A percentile compares a stretch with the other conserved stretches of the same genome.
These are phyloP conservation scores for Andrena trimmerana DNA, from an alignment of 2,888 invertebrate genomes.

Conservation along the genomic window DNA sequence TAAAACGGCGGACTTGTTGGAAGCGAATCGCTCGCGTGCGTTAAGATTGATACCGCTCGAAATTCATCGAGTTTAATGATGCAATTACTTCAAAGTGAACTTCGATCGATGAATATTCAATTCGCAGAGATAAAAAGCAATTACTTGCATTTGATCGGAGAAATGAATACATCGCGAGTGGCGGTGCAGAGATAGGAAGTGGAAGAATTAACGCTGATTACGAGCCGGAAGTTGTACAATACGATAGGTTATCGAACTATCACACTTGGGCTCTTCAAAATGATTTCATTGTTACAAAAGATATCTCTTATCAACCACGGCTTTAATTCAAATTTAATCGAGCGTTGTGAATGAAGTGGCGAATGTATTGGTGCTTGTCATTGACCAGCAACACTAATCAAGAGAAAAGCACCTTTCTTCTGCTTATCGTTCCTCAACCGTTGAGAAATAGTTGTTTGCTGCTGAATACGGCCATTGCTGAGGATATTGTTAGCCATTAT, in stretches of 20 bases:
- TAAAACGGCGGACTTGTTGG: not conserved
- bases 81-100: no score
- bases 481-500: slow-evolving; percentile 79
- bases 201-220: not conserved
- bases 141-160: no score
- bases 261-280: no score
- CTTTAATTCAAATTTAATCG: not conserved
- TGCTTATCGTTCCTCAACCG: slow-evolving; percentile 73
- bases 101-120: no score
- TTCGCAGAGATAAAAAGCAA: no score
- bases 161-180: no score
- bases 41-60: not conserved
- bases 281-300: not conserved
- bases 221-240: not conserved
- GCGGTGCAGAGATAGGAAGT: not conserved
- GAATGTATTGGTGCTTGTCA: not conserved
- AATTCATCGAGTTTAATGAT: not conserved
- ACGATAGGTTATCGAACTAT: not conserved
- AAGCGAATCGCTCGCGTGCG: not conserved
- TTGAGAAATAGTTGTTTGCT: slow-evolving; percentile 73
- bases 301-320: slow-evolving; percentile 16
- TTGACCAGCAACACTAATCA: not conserved
- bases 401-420: slow-evolving; percentile 75
- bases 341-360: not conserved
- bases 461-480: slow-evolving; percentile 79